Percentiles rank a stretch among this genome's conserved stretches.
These are phyloP conservation scores for Hyperoplus immaculatus DNA, from an alignment of 2,797 vertebrate species.

Conservation along the genomic window DNA sequence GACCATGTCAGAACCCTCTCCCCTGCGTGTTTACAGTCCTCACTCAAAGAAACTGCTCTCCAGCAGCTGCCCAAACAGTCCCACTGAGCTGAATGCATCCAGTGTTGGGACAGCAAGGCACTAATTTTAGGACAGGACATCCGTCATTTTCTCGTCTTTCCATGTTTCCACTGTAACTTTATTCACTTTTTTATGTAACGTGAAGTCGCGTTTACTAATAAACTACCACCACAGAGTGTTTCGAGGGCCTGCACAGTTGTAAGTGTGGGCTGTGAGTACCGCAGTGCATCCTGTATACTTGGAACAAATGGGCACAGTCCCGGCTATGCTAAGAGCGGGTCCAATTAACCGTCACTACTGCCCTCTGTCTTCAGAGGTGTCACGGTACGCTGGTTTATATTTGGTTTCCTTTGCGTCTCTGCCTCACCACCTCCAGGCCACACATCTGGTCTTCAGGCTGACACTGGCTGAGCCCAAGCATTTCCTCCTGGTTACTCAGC, in stretches of 20 bases:
- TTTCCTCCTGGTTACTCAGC: conserved; percentile 87
- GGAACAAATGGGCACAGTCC: conserved; percentile 59
- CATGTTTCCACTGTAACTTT: conserved; percentile 71
- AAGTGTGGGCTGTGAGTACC: conserved; percentile 42
- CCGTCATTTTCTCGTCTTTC: conserved; percentile 77
- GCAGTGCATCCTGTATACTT: conserved; percentile 55
- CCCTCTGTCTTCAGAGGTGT: conserved; percentile 77
- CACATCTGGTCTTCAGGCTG: conserved; percentile 85
- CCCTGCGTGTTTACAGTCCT: conserved; percentile 79
- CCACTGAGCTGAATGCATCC: conserved; percentile 77
- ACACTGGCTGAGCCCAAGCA: conserved; percentile 83
- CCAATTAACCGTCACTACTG: conserved; percentile 62
- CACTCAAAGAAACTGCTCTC: conserved; percentile 78
- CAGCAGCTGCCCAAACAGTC: conserved; percentile 84
- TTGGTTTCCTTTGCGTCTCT: conserved; percentile 81
- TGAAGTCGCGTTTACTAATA: conserved; percentile 60
- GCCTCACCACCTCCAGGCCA: conserved; percentile 82
- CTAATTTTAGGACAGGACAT: conserved; percentile 77
- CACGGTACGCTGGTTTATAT: conserved; percentile 76
- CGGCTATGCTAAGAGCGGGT: conserved; percentile 40
- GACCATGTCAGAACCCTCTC: conserved; percentile 71
- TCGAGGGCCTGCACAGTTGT: conserved; percentile 28
- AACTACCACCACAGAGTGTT: conserved; percentile 44
- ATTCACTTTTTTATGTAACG: conserved; percentile 65
- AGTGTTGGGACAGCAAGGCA: conserved; percentile 78